Evolutionary conservation across 2,888 invertebrate species (phyloP), one percentile per base, ranked within the genome.

Genomic region (Uloborus plumipes): DNA sequence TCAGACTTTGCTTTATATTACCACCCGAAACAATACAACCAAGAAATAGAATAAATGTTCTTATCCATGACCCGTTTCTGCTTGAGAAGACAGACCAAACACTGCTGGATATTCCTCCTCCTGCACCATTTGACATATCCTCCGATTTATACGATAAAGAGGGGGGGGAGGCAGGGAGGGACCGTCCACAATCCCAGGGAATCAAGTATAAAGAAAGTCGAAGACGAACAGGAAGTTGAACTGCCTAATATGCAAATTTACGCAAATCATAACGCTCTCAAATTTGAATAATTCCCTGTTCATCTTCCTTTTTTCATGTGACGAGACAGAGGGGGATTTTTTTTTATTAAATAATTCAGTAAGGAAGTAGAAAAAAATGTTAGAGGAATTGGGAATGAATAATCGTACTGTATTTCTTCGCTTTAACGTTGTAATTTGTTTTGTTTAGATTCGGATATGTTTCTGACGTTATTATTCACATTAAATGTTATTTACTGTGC

Each of bases 281-380:
- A 50, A 81, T 81, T 74, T 81, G 74, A 81, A 81, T 81, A 81
- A 74, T 81, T 74, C 70, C 72, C 65, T 72, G 58, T 66, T 39
- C 39, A 53, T 20, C 39, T 14, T 59, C n/a, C 26, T 18, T 39
- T 22, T 55, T 62, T 51, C 64, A 31, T n/a, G 20, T 39, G 14
- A n/a, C 62, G 49, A 64, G 64, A 64, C 64, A 64, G 64, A 64
- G 49, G 49, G n/a, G 49, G 26, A 58, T n/a, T 58, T 70, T 70
- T 31, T 51, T 58, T 58, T 18, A 50, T 66, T 39, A 39, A 39
- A 39, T 39, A 39, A 39, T 39, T 39, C 39, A 39, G 39, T 39
- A 39, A 39, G 39, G 39, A 39, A 39, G 9, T 39, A 39, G 3
- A 39, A 39, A 39, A 31, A 39, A 39, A 26, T 26, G 39, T 39